Evolutionary conservation across 2,888 invertebrate genomes (phyloP).

Genomic region (Tipula lateralis): DNA sequence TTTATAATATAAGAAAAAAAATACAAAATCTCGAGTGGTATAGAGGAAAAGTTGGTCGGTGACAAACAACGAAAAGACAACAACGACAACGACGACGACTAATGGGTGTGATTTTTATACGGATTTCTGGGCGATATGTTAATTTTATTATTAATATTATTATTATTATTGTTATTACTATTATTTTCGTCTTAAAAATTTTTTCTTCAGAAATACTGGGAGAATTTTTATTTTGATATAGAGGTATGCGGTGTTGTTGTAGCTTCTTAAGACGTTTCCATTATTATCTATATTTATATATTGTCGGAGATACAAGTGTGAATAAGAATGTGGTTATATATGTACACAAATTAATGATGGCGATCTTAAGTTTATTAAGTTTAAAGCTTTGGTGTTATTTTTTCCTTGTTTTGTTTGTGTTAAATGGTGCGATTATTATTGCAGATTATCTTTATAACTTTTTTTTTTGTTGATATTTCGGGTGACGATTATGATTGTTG

Average conservation of each 20-base stretch:
- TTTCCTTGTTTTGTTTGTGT: background rate
- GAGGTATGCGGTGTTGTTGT: background rate
- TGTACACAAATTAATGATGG: conserved; percentile 11
- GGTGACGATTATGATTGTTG: background rate
- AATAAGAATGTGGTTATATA: conserved; percentile 1
- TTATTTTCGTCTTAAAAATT: background rate
- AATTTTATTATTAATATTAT: background rate
- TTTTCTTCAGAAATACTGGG: background rate
- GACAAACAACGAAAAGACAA: background rate
- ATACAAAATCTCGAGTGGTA: background rate
- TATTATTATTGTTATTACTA: background rate
- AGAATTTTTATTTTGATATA: background rate
- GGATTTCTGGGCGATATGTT: conserved; percentile 24
- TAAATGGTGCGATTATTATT: conserved; percentile 11
- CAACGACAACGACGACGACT: background rate
- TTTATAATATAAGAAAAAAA: background rate
- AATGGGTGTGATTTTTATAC: conserved; percentile 19
- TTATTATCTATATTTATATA: conserved; percentile 13
- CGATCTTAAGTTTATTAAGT: background rate
- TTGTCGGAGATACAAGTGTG: background rate
- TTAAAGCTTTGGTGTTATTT: background rate
- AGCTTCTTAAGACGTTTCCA: background rate
- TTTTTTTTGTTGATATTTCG: background rate
- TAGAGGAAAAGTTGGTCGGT: background rate
- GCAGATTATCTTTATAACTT: background rate